phyloP scores from a whole-genome alignment of 2,113 vertebrate genomes.

The Thunnus maccoyii region DNA sequence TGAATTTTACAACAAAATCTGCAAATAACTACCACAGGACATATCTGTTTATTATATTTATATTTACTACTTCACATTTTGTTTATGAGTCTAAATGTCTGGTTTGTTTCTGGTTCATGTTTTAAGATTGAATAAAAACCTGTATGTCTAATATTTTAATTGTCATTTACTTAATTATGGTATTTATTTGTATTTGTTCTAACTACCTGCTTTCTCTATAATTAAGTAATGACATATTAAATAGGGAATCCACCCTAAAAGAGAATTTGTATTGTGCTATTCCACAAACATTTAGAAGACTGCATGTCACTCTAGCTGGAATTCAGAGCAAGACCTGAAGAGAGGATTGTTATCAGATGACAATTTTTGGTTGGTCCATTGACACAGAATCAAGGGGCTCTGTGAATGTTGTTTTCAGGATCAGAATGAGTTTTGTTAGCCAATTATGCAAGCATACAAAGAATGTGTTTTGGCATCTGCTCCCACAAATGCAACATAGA shows the following conservation, averaged over 20 bases:
- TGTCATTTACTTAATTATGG: not conserved
- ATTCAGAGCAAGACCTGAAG: not conserved
- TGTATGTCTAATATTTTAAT: not conserved
- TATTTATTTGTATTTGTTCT: not conserved
- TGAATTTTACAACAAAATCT: conserved; percentile 13
- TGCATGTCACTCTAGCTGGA: not conserved
- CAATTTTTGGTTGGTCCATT: too few species aligned
- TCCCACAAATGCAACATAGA: too few species aligned
- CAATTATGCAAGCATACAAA: too few species aligned
- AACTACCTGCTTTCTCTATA: not conserved
- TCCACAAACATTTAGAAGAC: not conserved
- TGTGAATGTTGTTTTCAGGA: too few species aligned
- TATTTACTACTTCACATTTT: conserved; percentile 1
- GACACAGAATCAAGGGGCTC: too few species aligned
- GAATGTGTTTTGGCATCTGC: too few species aligned
- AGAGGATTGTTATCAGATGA: not conserved
- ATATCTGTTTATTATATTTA: not conserved
- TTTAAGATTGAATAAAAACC: conserved; percentile 32
- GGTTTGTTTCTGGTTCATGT: not conserved
- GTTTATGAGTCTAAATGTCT: conserved; percentile 13
- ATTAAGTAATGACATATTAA: not conserved
- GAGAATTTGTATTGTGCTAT: not conserved
- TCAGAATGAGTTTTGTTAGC: too few species aligned
- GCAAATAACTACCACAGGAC: not conserved
- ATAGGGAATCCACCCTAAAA: not conserved